phyloP scores from a whole-genome alignment of 2,888 invertebrate genomes.

The Heliconius cydno region DNA sequence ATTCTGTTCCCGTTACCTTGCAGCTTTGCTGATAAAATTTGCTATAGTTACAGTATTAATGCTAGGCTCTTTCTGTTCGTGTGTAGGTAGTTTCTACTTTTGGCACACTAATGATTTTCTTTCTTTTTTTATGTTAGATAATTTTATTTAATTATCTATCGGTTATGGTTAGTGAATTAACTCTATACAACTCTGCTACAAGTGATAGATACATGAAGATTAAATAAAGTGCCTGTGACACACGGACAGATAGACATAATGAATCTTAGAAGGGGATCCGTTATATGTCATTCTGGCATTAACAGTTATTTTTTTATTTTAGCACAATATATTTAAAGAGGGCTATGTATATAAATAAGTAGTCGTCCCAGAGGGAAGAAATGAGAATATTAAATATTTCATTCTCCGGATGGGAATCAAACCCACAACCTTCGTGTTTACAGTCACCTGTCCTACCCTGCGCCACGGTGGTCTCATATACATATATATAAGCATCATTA shows the following conservation, averaged over 20 bases:
- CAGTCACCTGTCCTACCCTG: neutral
- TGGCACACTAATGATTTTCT: neutral
- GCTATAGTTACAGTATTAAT: constrained; percentile 35
- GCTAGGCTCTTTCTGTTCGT: neutral
- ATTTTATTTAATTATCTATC: no score
- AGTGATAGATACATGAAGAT: no score
- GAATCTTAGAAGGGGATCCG: no score
- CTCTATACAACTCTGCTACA: no score
- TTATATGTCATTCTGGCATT: no score
- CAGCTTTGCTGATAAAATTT: constrained; percentile 39
- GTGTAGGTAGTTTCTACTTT: neutral
- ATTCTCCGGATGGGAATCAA: neutral
- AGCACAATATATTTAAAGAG: no score
- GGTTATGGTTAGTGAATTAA: no score
- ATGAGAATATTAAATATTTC: neutral
- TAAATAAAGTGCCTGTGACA: no score
- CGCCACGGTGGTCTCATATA: neutral
- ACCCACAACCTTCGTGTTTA: neutral
- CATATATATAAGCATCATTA: neutral
- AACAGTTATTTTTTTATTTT: no score
- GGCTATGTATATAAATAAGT: no score
- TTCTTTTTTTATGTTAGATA: neutral
- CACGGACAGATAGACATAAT: no score
- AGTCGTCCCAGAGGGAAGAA: neutral
- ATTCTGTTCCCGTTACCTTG: constrained; percentile 48